phyloP scores from a whole-genome alignment of 1,140 invertebrate genomes.

The Arion vulgaris region DNA sequence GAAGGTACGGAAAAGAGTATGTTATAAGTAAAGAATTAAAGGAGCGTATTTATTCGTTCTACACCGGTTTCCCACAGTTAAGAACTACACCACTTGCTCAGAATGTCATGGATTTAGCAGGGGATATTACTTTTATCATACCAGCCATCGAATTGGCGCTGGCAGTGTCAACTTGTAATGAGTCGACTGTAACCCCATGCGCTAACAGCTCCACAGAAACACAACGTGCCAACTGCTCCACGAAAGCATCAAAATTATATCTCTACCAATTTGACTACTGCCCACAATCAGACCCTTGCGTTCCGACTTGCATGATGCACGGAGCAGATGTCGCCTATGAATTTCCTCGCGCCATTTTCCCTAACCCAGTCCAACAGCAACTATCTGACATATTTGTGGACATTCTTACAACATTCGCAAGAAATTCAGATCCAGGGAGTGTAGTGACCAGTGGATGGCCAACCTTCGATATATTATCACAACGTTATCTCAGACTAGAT shows the following conservation, averaged over 20 bases:
- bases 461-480: neutral
- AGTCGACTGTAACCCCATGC: neutral
- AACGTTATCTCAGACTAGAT: slow-evolving; percentile 1
- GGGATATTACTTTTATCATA: slow-evolving; percentile 11
- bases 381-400: slow-evolving; percentile 17
- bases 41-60: slow-evolving; percentile 13
- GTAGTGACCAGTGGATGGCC: slow-evolving; percentile 18
- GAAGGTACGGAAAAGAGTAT: neutral
- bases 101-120: slow-evolving; percentile 4
- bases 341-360: slow-evolving; percentile 4
- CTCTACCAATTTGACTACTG: slow-evolving; percentile 33
- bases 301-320: neutral
- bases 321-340: neutral
- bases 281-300: neutral
- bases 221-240: neutral
- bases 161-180: neutral
- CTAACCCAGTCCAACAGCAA: neutral
- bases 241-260: neutral
- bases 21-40: neutral
- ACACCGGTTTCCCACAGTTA: neutral
- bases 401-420: slow-evolving; percentile 23
- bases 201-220: neutral
- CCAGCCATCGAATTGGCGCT: slow-evolving; percentile 27
- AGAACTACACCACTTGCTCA: neutral
- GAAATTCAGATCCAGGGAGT: slow-evolving; percentile 12